These are phyloP conservation scores for Drosophila rubida DNA, from an alignment of 2,888 invertebrate species.

Conservation along the genomic window DNA sequence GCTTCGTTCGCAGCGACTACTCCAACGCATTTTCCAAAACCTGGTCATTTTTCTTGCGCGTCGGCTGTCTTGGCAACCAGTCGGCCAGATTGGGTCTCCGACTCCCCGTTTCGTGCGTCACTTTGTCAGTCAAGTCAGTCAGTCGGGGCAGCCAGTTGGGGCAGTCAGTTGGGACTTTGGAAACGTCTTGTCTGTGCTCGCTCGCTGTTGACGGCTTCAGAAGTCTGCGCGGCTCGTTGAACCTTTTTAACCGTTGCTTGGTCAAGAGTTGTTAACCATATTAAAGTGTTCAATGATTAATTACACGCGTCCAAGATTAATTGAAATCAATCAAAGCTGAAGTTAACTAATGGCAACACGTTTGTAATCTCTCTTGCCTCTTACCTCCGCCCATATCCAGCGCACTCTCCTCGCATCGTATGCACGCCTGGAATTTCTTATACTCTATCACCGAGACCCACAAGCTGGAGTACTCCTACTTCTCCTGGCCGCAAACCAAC, in stretches of 20 bases:
- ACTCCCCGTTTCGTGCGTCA: conserved; percentile 50
- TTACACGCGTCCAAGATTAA: conserved; percentile 85
- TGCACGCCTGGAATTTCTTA: conserved; percentile 46
- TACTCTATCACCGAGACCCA: conserved; percentile 13
- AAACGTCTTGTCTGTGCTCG: conserved; percentile 47
- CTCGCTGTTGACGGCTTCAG: conserved; percentile 50
- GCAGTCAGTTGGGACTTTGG: conserved; percentile 33
- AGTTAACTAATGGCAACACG: conserved; percentile 85
- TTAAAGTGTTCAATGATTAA: conserved; percentile 85
- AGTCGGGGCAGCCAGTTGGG: conserved; percentile 19
- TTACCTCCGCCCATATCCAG: conserved; percentile 15
- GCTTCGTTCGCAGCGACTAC: conserved; percentile 53
- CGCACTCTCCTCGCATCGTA: conserved; percentile 12
- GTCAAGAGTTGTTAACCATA: conserved; percentile 85
- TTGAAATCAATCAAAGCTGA: conserved; percentile 85
- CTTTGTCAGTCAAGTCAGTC: conserved; percentile 43
- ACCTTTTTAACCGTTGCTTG: conserved; percentile 84
- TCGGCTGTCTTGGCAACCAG: conserved; percentile 64
- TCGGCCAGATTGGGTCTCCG: conserved; percentile 13
- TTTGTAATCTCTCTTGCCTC: conserved; percentile 74
- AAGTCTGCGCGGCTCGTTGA: conserved; percentile 72
- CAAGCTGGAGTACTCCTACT: conserved; percentile 30
- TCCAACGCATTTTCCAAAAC: conserved; percentile 79
- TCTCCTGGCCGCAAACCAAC: background rate
- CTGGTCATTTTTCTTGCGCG: conserved; percentile 70